These are phyloP conservation scores for Coptotermes formosanus DNA, from an alignment of 1,140 invertebrate genomes.

Conservation along the genomic window DNA sequence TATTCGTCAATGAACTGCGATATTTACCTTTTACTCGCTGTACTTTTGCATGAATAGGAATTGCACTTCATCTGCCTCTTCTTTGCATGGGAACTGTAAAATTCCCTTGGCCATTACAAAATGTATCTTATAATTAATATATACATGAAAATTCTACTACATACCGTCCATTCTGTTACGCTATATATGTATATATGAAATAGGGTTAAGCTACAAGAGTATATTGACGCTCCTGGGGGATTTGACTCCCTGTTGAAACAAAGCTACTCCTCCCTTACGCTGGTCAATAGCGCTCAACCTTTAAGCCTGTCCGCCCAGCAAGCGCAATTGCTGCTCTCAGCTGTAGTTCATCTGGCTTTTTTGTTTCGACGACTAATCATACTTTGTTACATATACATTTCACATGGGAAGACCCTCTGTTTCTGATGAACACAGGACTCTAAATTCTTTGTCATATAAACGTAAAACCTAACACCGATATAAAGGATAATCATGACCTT, in stretches of 20 bases:
- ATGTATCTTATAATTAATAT: background rate
- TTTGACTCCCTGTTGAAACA: slow-evolving; percentile 12
- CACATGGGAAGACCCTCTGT: background rate
- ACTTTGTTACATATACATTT: background rate
- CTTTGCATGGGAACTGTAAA: background rate
- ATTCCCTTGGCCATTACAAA: background rate
- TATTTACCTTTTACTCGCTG: too few species aligned
- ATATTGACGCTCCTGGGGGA: background rate
- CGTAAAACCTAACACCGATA: too few species aligned
- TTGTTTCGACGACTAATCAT: background rate
- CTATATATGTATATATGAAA: background rate
- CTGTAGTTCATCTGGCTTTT: background rate
- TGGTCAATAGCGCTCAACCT: background rate
- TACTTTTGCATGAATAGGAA: too few species aligned
- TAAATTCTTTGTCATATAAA: background rate
- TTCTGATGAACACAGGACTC: background rate
- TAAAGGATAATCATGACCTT: too few species aligned
- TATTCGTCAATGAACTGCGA: too few species aligned
- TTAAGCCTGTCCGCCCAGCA: background rate
- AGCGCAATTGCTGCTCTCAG: background rate
- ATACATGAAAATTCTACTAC: background rate
- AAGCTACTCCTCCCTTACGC: background rate
- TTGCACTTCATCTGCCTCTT: background rate
- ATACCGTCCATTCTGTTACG: background rate
- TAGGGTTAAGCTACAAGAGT: background rate